Conservation (phyloP, 1,140 invertebrate species). For the Papilio aristodemus region DNA sequence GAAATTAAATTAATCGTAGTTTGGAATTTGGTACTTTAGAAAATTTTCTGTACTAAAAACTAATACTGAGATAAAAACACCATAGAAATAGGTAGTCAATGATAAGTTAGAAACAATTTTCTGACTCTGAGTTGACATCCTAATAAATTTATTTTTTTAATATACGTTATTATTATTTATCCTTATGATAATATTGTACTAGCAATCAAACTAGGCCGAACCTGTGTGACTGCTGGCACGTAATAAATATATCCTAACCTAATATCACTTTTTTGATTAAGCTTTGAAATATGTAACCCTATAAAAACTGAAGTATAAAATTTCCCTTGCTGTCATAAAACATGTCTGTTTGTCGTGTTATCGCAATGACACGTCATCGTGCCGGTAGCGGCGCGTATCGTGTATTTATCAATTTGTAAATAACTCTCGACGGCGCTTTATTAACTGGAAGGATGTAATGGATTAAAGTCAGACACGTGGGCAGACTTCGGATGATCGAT, state of each 20-base stretch:
- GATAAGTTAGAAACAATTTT: no score
- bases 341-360: conserved; percentile 25
- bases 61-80: no score
- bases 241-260: no score
- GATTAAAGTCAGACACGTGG: conserved; percentile 57
- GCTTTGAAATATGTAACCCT: neutral
- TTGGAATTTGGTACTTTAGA: neutral
- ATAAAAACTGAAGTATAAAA: conserved; percentile 6
- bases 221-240: no score
- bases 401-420: conserved; percentile 67
- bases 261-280: conserved; percentile 20
- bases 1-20: neutral
- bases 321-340: conserved; percentile 22
- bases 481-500: conserved; percentile 59
- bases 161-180: no score
- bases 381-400: conserved; percentile 58
- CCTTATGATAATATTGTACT: no score
- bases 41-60: no score
- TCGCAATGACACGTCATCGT: conserved; percentile 36
- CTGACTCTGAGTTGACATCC: no score
- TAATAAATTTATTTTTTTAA: no score
- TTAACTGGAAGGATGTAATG: conserved; percentile 66
- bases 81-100: no score
- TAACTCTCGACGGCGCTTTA: conserved; percentile 58
- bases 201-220: no score